Evolutionary conservation across 2,113 vertebrate species (phyloP), one percentile per base, ranked within the genome.

Genomic region (Toxotes chatareus): DNA sequence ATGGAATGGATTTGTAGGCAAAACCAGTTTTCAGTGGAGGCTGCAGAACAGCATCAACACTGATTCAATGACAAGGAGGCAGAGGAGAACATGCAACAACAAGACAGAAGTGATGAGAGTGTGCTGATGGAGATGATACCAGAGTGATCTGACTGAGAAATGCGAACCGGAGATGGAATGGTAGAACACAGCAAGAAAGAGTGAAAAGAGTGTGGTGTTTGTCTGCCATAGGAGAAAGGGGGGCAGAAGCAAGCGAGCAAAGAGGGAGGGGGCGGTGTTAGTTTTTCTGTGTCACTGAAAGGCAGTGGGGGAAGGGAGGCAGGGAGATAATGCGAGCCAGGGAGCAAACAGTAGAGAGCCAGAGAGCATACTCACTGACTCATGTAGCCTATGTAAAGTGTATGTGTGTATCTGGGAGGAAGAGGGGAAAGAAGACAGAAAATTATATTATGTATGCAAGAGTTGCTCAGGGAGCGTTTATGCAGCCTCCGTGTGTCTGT

Each of bases 281-380:
- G 88, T 88, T 93, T 95, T 96, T 96, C 92, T 95, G 92, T 94
- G 93, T 93, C 93, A 94, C 93, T 91, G 89, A 92, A 93, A 94
- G 83, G 85, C 90, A 91, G 90, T 90, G 94, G 93, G 92, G 93
- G 93, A 94, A 82, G 93, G 90, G 93, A 92, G 81, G 76, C 82
- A 56, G 60, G 66, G 80, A 87, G 92, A 89, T 91, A 93, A 92
- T 85, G 84, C 82, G 38, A 91, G 79, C 40, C 13, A 87, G 88
- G 81, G 89, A 88, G 87, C 86, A 89, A 90, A 92, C 84, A 73
- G 86, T 69, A 62, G 85, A 85, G 85, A 91, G 73, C 73, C 81
- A 86, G 64, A 83, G 88, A 90, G 78, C 88, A 82, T 51, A 85
- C 87, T 83, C 84, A 89, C 88, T 91, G 92, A 93, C 89, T 93